Evolutionary conservation across 1,140 invertebrate genomes (phyloP), one percentile per base, ranked within the genome.

Genomic region (Proctacanthus coquilletti): DNA sequence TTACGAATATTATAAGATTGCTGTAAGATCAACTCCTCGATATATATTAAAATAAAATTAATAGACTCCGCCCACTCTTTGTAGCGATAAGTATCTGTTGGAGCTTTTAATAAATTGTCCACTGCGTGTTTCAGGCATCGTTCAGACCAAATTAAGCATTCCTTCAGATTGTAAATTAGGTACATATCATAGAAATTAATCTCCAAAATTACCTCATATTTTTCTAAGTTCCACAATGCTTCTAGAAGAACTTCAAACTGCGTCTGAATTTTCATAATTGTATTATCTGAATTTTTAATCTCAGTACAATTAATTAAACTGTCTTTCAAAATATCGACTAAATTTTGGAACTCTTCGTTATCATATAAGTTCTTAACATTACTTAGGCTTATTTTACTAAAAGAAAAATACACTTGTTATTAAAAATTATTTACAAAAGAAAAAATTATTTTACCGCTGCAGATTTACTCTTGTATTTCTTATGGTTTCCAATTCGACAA

Each of bases 111-210:
- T 46, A 70, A 74, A 52, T 69, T 69, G 30, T 68, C 64, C 44
- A 73, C 62, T 0, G 69, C 58, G 50, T 75, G 74, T 45, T 74
- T 72, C 3, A 86, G 62, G 47, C 74, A 77, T 41, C 67, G 70
- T 48, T 84, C 76, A 4, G 74, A 71, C 83, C 83, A 87, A 30
- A 73, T 61, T 31, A 84, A 72, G 56, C 80, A 85, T 39, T 76
- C 70, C 49, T 75, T 57, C 8, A 27, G 13, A 27, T 13, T 9
- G 23, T 27, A n/a, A n/a, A n/a, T n/a, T n/a, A n/a, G n/a, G n/a
- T n/a, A n/a, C n/a, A n/a, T n/a, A n/a, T 9, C 13, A 9, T 13
- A 13, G 23, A 13, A 27, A 27, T 27, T 9, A 27, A 27, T 27
- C 8, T 27, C n/a, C n/a, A n/a, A n/a, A n/a, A n/a, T n/a, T n/a